Percentiles rank a stretch among this genome's conserved stretches.
Conservation (phyloP, 1,140 invertebrate genomes). For the Agrypnia vestita region DNA sequence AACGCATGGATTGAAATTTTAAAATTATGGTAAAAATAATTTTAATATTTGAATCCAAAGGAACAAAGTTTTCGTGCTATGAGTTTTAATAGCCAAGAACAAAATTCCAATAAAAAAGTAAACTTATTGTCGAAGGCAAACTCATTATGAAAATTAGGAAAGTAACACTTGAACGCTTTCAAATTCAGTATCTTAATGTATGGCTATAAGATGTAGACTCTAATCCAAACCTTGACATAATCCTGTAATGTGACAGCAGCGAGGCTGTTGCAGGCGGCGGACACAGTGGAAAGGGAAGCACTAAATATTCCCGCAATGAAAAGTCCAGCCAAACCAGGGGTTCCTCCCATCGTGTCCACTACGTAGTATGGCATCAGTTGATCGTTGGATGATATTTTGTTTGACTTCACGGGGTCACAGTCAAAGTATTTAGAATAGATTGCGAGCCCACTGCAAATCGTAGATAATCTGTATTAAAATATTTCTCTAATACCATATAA, state of each 20-base stretch:
- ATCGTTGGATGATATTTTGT: constrained; percentile 78
- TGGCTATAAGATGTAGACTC: not conserved
- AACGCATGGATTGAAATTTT: too few species aligned
- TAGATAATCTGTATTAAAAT: too few species aligned
- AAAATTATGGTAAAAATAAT: too few species aligned
- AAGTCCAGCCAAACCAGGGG: constrained; percentile 75
- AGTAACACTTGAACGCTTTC: not conserved
- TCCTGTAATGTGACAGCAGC: constrained; percentile 92
- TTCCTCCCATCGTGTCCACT: constrained; percentile 82
- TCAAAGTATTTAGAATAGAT: constrained; percentile 86
- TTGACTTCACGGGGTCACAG: constrained; percentile 84
- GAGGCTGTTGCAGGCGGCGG: constrained; percentile 87
- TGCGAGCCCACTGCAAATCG: constrained; percentile 81
- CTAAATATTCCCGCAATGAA: constrained; percentile 77
- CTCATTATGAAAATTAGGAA: too few species aligned
- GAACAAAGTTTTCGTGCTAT: too few species aligned
- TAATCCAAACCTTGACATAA: constrained; percentile 61
- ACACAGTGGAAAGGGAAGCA: constrained; percentile 89
- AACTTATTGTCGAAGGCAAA: too few species aligned
- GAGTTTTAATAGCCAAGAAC: too few species aligned
- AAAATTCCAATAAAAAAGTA: too few species aligned
- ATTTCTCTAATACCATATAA: too few species aligned
- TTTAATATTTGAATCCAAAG: too few species aligned
- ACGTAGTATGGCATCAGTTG: constrained; percentile 90
- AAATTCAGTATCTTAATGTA: not conserved